Base-by-base conservation (phyloP, 2,888 invertebrate species). In the Macrosoma leucophasiata region DNA sequence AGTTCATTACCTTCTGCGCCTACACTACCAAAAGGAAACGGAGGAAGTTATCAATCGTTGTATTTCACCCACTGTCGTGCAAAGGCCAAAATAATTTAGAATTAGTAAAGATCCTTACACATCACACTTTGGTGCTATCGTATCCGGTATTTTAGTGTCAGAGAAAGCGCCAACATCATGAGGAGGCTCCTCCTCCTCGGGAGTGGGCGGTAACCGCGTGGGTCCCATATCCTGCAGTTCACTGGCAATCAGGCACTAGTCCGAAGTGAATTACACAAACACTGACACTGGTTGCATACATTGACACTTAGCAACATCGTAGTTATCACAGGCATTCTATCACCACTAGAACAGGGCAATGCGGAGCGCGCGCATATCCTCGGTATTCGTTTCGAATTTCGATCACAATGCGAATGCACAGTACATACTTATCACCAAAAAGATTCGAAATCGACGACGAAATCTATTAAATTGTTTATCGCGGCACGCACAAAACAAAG, bases 191-290 rank as follows among this genome's bases (percentile, higher is more conserved):
- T 81, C 78, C 39, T 79, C 79, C 51, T 79, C 81, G 4, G 78
- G 78, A 25, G 81, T 78, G 36, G 70, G 61, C 29, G 79, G 75
- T 39, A 81, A 54, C 58, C 81, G 73, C 52, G 75, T 78, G 46
- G 65, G 81, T 47, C 82, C 82, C 82, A 84, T 84, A 41, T 46
- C 50, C 42, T 44, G 38, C 58, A 62, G 58, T 48, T 45, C 52
- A 59, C 56, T 48, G 32, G 32, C 41, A 52, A 18, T 69, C 59
- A 72, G 47, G 54, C 62, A 63, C 71, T 74, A 76, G 74, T 76
- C 52, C 49, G 49, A 22, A 30, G 39, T 53, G 50, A 55, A 51
- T 54, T 56, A 39, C 49, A 56, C 57, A 63, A 59, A 54, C 57
- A 55, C 50, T 55, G 52, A 50, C 62, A 59, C 51, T 41, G 46